Percentiles rank a stretch among this genome's conserved stretches.
Conservation (phyloP, 2,113 vertebrate species). For the Hippocampus mohnikei region DNA sequence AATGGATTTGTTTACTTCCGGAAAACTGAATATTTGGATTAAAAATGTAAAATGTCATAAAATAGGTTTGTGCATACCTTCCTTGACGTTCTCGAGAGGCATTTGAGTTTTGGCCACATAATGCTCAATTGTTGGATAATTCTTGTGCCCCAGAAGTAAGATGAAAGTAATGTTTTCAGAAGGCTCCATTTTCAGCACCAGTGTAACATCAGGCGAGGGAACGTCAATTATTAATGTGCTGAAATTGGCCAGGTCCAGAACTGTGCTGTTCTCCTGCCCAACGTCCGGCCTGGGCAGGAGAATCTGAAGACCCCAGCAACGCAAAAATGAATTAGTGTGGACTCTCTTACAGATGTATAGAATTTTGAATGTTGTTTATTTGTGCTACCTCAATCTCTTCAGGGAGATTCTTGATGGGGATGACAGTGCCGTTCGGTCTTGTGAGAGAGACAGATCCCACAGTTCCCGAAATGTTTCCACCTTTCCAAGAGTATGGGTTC, state of each 20-base stretch:
- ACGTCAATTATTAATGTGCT: constrained; percentile 82
- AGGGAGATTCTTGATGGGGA: constrained; percentile 77
- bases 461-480: constrained; percentile 75
- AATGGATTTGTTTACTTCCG: not conserved
- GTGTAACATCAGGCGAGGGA: constrained; percentile 72
- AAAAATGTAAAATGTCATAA: not conserved
- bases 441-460: constrained; percentile 83
- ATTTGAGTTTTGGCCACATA: constrained; percentile 74
- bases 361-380: not conserved
- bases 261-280: constrained; percentile 66
- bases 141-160: constrained; percentile 79
- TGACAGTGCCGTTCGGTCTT: constrained; percentile 71
- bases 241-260: constrained; percentile 76
- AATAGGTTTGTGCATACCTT: constrained; percentile 63
- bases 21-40: not conserved
- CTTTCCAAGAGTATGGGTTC: constrained; percentile 79
- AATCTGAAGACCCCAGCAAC: constrained; percentile 70
- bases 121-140: constrained; percentile 77
- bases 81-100: constrained; percentile 54
- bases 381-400: constrained; percentile 84
- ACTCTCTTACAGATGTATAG: not conserved
- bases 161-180: constrained; percentile 73
- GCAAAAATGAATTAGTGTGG: constrained; percentile 4
- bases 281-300: constrained; percentile 74
- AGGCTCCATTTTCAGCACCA: constrained; percentile 83